phyloP scores from a whole-genome alignment of 2,113 vertebrate species.

The Sarotherodon lohbergeri region DNA sequence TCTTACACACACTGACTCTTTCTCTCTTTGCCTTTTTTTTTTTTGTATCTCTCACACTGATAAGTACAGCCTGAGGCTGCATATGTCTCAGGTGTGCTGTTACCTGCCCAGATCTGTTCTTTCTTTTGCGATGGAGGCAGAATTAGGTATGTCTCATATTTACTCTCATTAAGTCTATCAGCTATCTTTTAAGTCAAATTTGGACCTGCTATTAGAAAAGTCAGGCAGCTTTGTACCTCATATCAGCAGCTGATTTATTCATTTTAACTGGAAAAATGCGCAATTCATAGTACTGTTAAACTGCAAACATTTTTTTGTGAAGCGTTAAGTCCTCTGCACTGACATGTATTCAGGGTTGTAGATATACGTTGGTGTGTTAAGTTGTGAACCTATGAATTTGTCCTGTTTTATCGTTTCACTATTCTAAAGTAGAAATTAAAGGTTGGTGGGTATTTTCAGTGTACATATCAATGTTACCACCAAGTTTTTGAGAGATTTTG shows the following conservation, averaged over 20 bases:
- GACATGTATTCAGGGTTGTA: background rate
- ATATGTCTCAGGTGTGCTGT: conserved; percentile 26
- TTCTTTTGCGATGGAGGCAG: background rate
- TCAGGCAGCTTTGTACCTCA: background rate
- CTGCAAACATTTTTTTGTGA: background rate
- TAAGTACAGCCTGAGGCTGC: background rate
- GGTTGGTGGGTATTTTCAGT: background rate
- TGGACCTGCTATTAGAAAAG: background rate
- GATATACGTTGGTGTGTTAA: background rate
- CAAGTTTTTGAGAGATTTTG: background rate
- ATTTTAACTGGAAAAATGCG: background rate
- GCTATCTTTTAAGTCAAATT: background rate
- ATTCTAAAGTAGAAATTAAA: background rate
- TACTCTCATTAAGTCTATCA: background rate
- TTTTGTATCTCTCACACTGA: background rate
- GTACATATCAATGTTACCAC: background rate
- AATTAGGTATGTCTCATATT: conserved; percentile 24
- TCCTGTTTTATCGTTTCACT: background rate
- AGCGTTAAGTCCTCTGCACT: background rate
- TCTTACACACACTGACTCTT: background rate
- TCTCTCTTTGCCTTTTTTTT: background rate
- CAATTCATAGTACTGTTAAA: background rate
- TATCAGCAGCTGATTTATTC: background rate
- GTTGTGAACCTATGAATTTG: background rate
- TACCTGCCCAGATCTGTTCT: conserved; percentile 46